Base-by-base conservation (phyloP, 2,113 vertebrate genomes). In the Oryzias melastigma region DNA sequence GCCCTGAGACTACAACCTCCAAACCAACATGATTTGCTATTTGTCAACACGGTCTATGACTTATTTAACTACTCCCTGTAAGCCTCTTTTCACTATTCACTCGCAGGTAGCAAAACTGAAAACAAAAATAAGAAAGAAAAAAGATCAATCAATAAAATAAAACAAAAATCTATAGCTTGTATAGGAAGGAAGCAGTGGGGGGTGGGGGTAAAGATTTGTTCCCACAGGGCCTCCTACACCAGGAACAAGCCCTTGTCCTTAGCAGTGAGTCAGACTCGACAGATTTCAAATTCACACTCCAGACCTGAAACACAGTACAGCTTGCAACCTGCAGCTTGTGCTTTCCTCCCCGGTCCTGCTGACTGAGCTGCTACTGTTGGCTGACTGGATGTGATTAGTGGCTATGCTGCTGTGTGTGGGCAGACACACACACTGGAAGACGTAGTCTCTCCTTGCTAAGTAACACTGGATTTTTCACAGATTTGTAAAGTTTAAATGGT, bases 291-390 rank as follows among this genome's bases (percentile, higher is more conserved):
- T 80, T 77, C 70, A 40, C 67, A 72, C 66, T 61, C 46, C 25
- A 41, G 65, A 76, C 48, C 52, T 70, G 64, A 78, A 66, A 79
- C 58, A 70, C 66, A 56, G 78, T 76, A 78, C 73, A 81, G 80
- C 78, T 73, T 73, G 64, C 58, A 74, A 66, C 57, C 67, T 59
- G 62, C 71, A 65, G 67, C 55, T 52, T 29, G 61, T 52, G 16
- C 75, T 50, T 77, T 35, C 51, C 62, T 75, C 55, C 63, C 62
- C 42, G 68, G 52, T 72, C 25, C 56, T 49, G 75, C 81, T 77
- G 70, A 62, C 73, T 52, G 47, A 59, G 71, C 75, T 53, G 53
- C 59, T 59, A 56, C 67, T 73, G 73, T 66, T 71, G 65, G 65
- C 56, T 73, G 68, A 55, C 44, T 68, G 68, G 47, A 68, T 55